Evolutionary conservation across 2,888 invertebrate species (phyloP), one percentile per base, ranked within the genome.

Genomic region (Dryadula phaetusa): DNA sequence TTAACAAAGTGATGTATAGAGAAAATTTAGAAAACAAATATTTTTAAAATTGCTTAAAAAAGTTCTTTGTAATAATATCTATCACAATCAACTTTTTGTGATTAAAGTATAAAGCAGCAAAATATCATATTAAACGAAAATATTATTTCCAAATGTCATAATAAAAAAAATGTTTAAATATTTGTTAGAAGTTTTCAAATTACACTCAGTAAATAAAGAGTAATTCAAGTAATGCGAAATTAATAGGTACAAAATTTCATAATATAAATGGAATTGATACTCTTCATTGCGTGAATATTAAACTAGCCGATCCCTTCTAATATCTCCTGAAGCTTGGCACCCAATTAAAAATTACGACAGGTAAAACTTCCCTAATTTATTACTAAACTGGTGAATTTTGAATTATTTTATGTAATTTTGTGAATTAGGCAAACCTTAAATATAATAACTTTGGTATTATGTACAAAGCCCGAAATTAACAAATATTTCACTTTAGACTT

Each of bases 341-440:
- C 37, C 37, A 56, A 56, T 56, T 56, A 56, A 40, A 14, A 56
- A 56, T 56, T 37, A 56, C 22, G 37, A 56, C 37, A 40, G 22
- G 22, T 22, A n/a, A 40, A 37, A 40, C 22, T 40, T 40, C 2
- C 4, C 0, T 16, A 56, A 56, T 56, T 56, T 40, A 56, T 40
- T 22, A 40, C 8, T 22, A 22, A 56, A 40, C 22, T 40, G 40
- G 37, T 25, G n/a, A 40, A 22, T 56, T 56, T 40, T 56, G 10
- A 37, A 56, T 40, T 40, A 40, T 40, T 56, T 20, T 22, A 40
- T 10, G 8, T 40, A 56, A 40, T 40, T 56, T 49, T 16, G 16
- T 52, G 28, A 52, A 52, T 52, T 52, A 0, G 22, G 1, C n/a
- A 8, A 7, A 25, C 56, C 56, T 22, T 3, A 10, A 22, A 22